Percentiles rank a stretch among this genome's conserved stretches.
Evolutionary conservation across 2,113 vertebrate species (phyloP).

Genomic region (Lanius ludovicianus): DNA sequence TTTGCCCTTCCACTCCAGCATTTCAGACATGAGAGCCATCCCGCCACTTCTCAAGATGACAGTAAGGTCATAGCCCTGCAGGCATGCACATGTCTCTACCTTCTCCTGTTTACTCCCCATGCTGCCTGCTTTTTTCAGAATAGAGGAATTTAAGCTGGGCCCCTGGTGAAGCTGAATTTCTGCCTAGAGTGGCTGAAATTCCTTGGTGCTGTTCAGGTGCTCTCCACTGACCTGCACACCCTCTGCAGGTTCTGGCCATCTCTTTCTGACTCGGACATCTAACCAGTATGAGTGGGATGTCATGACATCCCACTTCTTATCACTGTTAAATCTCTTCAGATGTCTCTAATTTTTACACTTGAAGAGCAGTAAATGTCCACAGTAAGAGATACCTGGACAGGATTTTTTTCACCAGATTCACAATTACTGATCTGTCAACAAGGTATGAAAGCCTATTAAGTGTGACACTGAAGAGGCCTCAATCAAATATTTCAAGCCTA

Average conservation of each 20-base stretch:
- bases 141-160: not conserved
- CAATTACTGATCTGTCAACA: not conserved
- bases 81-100: fast-evolving
- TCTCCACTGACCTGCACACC: not conserved
- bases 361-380: not conserved
- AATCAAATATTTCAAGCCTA: not conserved
- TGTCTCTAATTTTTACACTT: not conserved
- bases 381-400: not conserved
- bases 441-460: not conserved
- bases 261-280: not conserved
- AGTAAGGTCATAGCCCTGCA: not conserved
- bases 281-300: not conserved
- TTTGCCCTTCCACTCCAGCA: not conserved
- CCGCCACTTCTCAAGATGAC: not conserved
- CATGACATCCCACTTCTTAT: not conserved
- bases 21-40: not conserved
- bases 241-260: not conserved
- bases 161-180: not conserved
- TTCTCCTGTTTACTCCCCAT: not conserved
- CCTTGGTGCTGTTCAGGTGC: not conserved
- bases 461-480: not conserved
- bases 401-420: not conserved
- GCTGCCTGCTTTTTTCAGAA: not conserved
- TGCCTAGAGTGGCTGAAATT: not conserved
- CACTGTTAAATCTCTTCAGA: not conserved